Evolutionary conservation across 2,797 vertebrate species (phyloP), one percentile per base, ranked within the genome.

Genomic region (Phoeniculus purpureus): DNA sequence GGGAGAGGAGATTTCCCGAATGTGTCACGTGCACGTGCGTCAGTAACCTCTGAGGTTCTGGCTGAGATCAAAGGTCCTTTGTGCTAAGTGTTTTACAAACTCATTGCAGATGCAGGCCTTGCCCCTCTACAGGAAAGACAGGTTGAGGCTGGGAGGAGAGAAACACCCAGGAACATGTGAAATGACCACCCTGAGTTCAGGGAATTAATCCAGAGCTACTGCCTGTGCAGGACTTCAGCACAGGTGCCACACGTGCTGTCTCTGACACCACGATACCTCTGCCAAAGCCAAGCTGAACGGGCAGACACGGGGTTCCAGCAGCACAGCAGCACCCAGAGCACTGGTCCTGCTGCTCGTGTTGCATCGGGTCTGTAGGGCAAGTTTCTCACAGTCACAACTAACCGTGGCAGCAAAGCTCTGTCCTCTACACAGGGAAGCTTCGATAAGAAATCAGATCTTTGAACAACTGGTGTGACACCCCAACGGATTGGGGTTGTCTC

Each of bases 91-190:
- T 60, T 90, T 67, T 40, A 65, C 51, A 85, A 43, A 34, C 62
- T 89, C 79, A 20, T 68, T 82, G 79, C 52, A 74, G 81, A 82
- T 67, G 68, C 60, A 94, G 60, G 88, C 68, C 59, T 90, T 93
- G 74, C 86, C 87, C 77, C 84, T 75, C 64, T 78, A 81, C 92
- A 93, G 91, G 92, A 92, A 90, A 94, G 93, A 81, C 92, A 76
- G 91, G 89, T 94, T 86, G 81, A 85, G 86, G 68, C 58, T 77
- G 70, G 65, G 89, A 90, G 76, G 54, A 87, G 70, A 89, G 27
- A 79, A 61, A 40, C n/a, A 1, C 72, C 29, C 84, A 76, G 61
- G 23, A 25, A 74, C 19, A 29, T 8, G 10, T 29, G 15, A 60
- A 82, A 21, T 32, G 74, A 81, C 13, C 55, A 58, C 9, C 22